A percentile compares a stretch with the other conserved stretches of the same genome.
These are phyloP conservation scores for Istiophorus platypterus DNA, from an alignment of 2,113 vertebrate species.

Conservation along the genomic window DNA sequence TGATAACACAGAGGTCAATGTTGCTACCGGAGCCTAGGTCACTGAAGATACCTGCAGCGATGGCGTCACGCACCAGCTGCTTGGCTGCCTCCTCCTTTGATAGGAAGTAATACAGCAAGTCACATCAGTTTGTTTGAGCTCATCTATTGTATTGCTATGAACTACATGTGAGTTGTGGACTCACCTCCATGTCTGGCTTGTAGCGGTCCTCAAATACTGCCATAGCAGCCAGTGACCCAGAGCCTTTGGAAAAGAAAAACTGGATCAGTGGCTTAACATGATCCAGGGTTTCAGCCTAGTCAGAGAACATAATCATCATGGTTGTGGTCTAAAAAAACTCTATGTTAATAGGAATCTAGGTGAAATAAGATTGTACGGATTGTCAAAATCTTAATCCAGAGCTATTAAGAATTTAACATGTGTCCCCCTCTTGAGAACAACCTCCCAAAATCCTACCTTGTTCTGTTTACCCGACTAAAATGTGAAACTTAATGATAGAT, in stretches of 20 bases:
- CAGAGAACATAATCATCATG: not conserved
- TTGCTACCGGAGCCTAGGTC: constrained; percentile 98
- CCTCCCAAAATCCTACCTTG: too few species aligned
- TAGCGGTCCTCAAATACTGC: constrained; percentile 97
- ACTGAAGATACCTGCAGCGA: constrained; percentile 95
- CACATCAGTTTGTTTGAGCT: not conserved
- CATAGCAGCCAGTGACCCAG: constrained; percentile 97
- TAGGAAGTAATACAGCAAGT: not conserved
- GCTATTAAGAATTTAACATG: too few species aligned
- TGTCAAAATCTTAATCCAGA: not conserved
- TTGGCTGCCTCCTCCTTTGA: constrained; percentile 94
- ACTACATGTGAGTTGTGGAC: constrained; percentile 1
- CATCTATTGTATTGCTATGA: not conserved
- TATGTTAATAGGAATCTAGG: not conserved
- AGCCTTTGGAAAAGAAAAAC: constrained; percentile 83
- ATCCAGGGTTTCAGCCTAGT: not conserved
- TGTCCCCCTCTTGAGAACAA: too few species aligned
- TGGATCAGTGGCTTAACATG: not conserved
- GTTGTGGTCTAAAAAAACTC: not conserved
- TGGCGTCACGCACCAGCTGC: constrained; percentile 92
- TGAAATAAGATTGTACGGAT: not conserved
- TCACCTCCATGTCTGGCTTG: constrained; percentile 93
- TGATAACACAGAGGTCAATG: constrained; percentile 96
- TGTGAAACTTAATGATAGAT: too few species aligned
- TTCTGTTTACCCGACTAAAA: too few species aligned